Evolutionary conservation across 2,113 vertebrate genomes (phyloP).

Genomic region (Nerophis lumbriciformis): DNA sequence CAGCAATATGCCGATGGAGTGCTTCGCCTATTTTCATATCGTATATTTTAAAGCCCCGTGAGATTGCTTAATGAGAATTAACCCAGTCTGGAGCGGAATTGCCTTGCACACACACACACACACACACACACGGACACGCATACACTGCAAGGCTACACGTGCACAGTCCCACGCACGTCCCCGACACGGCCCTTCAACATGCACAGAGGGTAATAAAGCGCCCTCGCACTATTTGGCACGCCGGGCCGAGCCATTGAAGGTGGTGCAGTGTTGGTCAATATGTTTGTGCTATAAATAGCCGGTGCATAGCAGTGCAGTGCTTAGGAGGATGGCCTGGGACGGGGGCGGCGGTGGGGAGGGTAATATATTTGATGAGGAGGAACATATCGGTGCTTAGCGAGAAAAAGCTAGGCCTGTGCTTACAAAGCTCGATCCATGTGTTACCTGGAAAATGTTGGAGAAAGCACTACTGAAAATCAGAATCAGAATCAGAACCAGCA

Average conservation of each 20-base stretch:
- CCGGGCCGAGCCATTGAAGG: conserved; percentile 58
- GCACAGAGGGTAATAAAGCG: conserved; percentile 23
- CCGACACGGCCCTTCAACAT: not conserved
- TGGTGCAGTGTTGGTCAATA: conserved; percentile 72
- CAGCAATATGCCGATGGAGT: conserved; percentile 15
- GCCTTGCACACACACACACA: conserved; percentile 17
- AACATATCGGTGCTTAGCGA: conserved; percentile 47
- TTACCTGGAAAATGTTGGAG: conserved; percentile 25
- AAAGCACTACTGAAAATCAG: not conserved
- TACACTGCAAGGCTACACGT: conserved; percentile 6
- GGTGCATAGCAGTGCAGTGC: conserved; percentile 52
- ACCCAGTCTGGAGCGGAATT: conserved; percentile 53
- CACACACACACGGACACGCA: conserved; percentile 15
- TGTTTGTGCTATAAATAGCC: conserved; percentile 74
- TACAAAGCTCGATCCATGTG: conserved; percentile 40
- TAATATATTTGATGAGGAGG: conserved; percentile 68
- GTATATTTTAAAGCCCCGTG: conserved; percentile 46
- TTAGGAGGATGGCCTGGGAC: conserved; percentile 36
- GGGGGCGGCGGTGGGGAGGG: conserved; percentile 38
- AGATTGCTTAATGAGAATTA: conserved; percentile 63
- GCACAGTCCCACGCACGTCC: not conserved
- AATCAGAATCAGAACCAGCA: no score
- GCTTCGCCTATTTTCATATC: conserved; percentile 48
- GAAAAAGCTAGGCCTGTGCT: conserved; percentile 47
- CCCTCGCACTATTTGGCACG: conserved; percentile 10